Evolutionary conservation across 92 coral and sea anemone genomes (phyloP).

Genomic region (Epizoanthus illoricatus): DNA sequence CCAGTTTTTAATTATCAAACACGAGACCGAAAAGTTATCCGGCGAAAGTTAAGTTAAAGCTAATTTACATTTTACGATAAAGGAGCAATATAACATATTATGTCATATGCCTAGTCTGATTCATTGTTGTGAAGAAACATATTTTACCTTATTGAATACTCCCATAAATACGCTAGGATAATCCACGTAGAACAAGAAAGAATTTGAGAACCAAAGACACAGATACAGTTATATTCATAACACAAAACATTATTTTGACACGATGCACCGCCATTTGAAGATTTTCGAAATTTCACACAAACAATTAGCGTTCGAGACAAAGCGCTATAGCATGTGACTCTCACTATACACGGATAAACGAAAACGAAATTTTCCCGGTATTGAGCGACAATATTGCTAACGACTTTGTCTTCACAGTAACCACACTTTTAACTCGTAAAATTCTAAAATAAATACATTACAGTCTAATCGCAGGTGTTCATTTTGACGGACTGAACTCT

Average conservation of each 20-base stretch:
- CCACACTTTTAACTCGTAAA: neutral
- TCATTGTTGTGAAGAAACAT: too few relatives aligned
- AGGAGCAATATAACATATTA: too few relatives aligned
- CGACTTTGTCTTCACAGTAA: neutral
- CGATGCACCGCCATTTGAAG: neutral
- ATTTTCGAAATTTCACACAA: neutral
- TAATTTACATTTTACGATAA: neutral
- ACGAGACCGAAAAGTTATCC: neutral
- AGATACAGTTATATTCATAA: neutral
- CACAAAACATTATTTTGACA: neutral
- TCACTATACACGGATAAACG: neutral
- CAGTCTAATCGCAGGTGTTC: neutral
- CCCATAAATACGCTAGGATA: neutral
- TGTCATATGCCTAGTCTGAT: too few relatives aligned
- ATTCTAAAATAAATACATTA: neutral
- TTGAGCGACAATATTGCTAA: neutral
- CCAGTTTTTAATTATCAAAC: neutral
- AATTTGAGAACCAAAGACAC: neutral
- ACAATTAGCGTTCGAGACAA: neutral
- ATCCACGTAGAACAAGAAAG: neutral
- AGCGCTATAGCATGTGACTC: slow-evolving; percentile 14
- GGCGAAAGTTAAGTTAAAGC: neutral
- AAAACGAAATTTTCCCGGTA: neutral
- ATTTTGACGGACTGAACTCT: neutral
- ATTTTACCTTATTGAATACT: neutral